phyloP scores from a whole-genome alignment of 2,113 vertebrate genomes.

The Nycticebus coucang region DNA sequence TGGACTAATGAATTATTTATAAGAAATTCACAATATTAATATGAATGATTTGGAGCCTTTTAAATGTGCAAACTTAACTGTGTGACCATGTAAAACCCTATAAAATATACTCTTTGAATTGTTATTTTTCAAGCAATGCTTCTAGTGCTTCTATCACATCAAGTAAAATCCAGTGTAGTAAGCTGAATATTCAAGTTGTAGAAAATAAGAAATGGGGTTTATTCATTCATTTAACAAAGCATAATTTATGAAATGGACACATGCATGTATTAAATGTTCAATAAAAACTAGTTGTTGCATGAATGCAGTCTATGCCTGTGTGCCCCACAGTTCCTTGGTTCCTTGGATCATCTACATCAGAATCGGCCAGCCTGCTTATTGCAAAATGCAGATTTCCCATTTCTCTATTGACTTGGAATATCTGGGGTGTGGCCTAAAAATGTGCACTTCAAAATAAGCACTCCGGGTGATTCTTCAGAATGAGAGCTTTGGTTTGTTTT shows the following conservation, averaged over 20 bases:
- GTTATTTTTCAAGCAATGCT: constrained; percentile 58
- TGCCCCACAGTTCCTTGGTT: not conserved
- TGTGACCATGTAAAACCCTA: constrained; percentile 55
- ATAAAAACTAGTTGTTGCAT: constrained; percentile 60
- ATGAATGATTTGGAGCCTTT: constrained; percentile 63
- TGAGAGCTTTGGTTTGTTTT: not conserved
- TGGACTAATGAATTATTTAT: constrained; percentile 75
- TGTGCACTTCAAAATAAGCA: constrained; percentile 21
- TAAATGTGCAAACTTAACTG: constrained; percentile 62
- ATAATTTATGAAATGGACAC: constrained; percentile 69
- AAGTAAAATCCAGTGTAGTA: constrained; percentile 50
- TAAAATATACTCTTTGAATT: constrained; percentile 54
- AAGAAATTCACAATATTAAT: constrained; percentile 74
- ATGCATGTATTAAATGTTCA: constrained; percentile 60
- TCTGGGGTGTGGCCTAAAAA: not conserved
- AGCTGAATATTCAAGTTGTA: constrained; percentile 64
- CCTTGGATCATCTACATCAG: not conserved
- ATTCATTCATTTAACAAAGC: constrained; percentile 70
- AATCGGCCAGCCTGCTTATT: not conserved
- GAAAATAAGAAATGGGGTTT: constrained; percentile 59
- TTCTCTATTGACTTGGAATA: not conserved
- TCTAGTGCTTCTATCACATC: constrained; percentile 43
- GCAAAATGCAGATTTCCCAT: not conserved
- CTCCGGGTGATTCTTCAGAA: not conserved
- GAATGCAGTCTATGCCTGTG: not conserved